phyloP scores from a whole-genome alignment of 2,113 vertebrate species.

The Erythrocercus mccallii region DNA sequence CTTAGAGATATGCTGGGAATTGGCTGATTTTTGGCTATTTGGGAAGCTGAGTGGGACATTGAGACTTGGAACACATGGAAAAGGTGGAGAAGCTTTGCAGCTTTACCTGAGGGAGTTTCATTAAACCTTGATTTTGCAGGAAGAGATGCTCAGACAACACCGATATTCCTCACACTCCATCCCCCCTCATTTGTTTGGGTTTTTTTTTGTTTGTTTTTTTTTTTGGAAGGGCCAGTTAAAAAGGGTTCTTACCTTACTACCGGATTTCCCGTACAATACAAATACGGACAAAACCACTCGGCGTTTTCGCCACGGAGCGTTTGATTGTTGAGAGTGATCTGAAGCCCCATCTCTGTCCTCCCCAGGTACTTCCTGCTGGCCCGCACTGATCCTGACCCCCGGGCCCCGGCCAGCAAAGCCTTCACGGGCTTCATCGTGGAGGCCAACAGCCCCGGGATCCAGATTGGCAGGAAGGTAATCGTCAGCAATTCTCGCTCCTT shows the following conservation, averaged over 20 bases:
- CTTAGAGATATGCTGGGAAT: neutral
- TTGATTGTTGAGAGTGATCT: neutral
- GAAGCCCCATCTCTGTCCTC: neutral
- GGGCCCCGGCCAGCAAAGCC: constrained; percentile 78
- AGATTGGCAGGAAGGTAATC: constrained; percentile 86
- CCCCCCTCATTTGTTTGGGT: neutral
- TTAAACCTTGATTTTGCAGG: neutral
- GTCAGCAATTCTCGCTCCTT: no score
- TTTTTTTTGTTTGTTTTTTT: neutral
- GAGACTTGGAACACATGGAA: neutral
- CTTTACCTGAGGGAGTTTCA: neutral
- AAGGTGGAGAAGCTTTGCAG: neutral
- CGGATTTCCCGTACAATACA: neutral
- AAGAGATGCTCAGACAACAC: neutral
- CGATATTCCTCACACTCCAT: neutral
- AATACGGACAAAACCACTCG: neutral
- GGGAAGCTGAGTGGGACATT: neutral
- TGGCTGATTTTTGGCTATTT: neutral
- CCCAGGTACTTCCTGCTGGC: constrained; percentile 89
- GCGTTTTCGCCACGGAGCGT: neutral
- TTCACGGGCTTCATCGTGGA: constrained; percentile 94
- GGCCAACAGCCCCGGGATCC: constrained; percentile 83
- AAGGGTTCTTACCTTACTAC: neutral
- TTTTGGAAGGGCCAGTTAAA: neutral
- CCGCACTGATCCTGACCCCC: constrained; percentile 78